Conservation (phyloP, 2,888 invertebrate genomes). For the Xestia ashworthii region DNA sequence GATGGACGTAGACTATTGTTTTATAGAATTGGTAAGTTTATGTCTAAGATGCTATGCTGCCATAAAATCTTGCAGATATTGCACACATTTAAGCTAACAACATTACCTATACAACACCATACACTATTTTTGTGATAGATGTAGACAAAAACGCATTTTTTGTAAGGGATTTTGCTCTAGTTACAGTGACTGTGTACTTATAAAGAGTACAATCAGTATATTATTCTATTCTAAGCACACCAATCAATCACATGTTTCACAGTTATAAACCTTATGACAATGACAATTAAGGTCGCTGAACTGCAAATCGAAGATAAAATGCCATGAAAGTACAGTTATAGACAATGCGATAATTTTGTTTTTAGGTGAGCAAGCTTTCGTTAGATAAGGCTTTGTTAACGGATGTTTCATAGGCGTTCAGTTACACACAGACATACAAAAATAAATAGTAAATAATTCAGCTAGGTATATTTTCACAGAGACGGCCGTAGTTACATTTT, state of each 20-base stretch:
- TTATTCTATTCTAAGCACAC: too few relatives aligned
- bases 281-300: not conserved
- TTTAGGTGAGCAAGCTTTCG: slow-evolving; percentile 16
- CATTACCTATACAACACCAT: not conserved
- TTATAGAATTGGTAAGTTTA: slow-evolving; percentile 92
- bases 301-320: not conserved
- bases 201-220: too few relatives aligned
- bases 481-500: not conserved
- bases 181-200: not conserved
- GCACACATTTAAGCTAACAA: not conserved
- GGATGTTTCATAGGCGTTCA: not conserved
- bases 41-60: not conserved
- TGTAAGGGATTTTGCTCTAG: not conserved
- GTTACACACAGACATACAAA: not conserved
- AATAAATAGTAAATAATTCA: not conserved
- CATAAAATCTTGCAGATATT: not conserved
- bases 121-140: not conserved
- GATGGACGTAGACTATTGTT: slow-evolving; percentile 93
- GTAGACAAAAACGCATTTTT: not conserved
- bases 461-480: not conserved
- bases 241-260: not conserved
- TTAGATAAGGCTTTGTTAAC: not conserved
- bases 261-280: not conserved
- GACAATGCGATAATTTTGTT: not conserved
- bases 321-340: not conserved